Percentiles rank a stretch among this genome's conserved stretches.
These are phyloP conservation scores for Strix aluco DNA, from an alignment of 2,113 vertebrate genomes.

Conservation along the genomic window DNA sequence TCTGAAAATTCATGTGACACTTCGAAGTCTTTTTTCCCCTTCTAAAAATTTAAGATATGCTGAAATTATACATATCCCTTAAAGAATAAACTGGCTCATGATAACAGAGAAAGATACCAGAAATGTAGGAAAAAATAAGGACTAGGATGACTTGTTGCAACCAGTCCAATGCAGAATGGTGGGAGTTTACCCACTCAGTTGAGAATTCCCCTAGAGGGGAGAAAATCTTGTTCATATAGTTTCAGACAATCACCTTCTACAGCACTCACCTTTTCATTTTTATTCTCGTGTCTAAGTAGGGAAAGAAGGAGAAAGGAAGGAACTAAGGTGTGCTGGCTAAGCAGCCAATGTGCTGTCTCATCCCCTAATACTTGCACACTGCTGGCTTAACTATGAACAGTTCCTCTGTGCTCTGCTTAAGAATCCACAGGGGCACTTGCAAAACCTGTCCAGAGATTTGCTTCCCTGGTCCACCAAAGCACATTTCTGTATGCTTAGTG, in stretches of 20 bases:
- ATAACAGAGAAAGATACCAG: neutral
- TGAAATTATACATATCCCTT: neutral
- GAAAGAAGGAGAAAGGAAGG: neutral
- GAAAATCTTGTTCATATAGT: neutral
- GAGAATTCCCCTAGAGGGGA: neutral
- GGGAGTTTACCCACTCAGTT: neutral
- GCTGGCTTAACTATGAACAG: neutral
- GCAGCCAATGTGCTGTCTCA: neutral
- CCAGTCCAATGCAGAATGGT: neutral
- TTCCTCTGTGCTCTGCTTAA: neutral
- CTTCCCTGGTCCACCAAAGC: neutral
- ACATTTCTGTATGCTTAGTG: neutral
- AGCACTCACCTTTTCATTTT: neutral
- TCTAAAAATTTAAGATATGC: neutral
- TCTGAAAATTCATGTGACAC: neutral
- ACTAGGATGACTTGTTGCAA: neutral
- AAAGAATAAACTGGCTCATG: neutral
- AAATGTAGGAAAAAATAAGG: neutral
- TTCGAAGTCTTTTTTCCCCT: neutral
- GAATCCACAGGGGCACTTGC: neutral
- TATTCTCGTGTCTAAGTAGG: neutral
- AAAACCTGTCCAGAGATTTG: neutral
- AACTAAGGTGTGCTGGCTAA: neutral
- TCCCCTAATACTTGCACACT: neutral
- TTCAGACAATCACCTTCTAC: neutral